A percentile compares a stretch with the other conserved stretches of the same genome.
phyloP scores from a whole-genome alignment of 2,113 vertebrate genomes.

The Varanus salvator region DNA sequence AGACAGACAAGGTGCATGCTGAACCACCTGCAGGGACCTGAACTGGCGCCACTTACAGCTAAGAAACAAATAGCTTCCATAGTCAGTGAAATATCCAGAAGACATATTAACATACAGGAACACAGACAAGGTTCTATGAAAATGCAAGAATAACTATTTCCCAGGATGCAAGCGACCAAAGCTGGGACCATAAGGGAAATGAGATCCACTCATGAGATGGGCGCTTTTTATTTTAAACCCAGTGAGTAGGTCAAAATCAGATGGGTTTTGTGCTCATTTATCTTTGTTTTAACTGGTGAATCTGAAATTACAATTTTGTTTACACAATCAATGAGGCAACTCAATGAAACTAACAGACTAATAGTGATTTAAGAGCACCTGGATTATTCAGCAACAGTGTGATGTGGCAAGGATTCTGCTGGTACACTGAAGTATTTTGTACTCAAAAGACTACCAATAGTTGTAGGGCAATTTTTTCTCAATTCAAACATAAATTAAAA shows the following conservation, averaged over 20 bases:
- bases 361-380: neutral
- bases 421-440: neutral
- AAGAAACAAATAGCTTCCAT: neutral
- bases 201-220: neutral
- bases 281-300: neutral
- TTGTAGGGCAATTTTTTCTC: neutral
- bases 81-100: neutral
- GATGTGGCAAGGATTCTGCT: too few relatives aligned
- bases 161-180: neutral
- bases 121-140: neutral
- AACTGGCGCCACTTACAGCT: neutral
- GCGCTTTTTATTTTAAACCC: neutral
- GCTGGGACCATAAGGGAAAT: neutral
- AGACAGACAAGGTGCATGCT: neutral
- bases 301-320: neutral
- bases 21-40: neutral
- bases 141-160: neutral
- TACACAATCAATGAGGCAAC: neutral
- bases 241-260: neutral
- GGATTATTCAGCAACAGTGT: neutral
- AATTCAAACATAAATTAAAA: conserved; percentile 59
- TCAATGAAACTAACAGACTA: neutral
- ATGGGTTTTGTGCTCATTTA: neutral
- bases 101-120: neutral
- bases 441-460: neutral